A percentile compares a stretch with the other conserved stretches of the same genome.
phyloP scores from a whole-genome alignment of 2,888 invertebrate species.

The Automeris io region DNA sequence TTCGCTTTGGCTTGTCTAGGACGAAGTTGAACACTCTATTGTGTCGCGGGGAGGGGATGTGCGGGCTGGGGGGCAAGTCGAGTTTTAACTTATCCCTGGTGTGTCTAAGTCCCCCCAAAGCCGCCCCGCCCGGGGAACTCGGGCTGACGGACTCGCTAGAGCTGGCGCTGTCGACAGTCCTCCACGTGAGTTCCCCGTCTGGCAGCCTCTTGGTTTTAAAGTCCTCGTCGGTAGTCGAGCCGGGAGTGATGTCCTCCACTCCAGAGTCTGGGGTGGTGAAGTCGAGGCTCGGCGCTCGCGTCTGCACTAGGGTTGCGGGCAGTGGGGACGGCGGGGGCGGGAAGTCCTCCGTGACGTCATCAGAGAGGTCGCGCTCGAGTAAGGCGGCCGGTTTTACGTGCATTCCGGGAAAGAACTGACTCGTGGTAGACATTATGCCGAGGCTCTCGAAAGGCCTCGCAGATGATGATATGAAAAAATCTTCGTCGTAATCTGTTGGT shows the following conservation, averaged over 20 bases:
- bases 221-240: conserved; percentile 53
- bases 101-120: conserved; percentile 83
- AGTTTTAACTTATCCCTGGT: conserved; percentile 83
- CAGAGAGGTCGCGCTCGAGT: conserved; percentile 35
- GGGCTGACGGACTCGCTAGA: conserved; percentile 67
- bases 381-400: conserved; percentile 46
- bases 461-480: conserved; percentile 85
- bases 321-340: conserved; percentile 37
- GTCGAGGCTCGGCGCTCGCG: conserved; percentile 54
- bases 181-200: conserved; percentile 38
- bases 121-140: conserved; percentile 56
- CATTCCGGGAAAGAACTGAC: conserved; percentile 85
- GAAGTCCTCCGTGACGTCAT: conserved; percentile 35
- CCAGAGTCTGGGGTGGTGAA: conserved; percentile 80
- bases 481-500: conserved; percentile 76
- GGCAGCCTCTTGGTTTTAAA: conserved; percentile 39
- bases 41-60: conserved; percentile 57
- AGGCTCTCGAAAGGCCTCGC: conserved; percentile 83
- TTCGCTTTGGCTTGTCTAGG: conserved; percentile 54
- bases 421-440: conserved; percentile 71
- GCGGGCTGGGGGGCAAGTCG: conserved; percentile 80
- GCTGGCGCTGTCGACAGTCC: conserved; percentile 52
- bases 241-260: conserved; percentile 78
- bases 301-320: conserved; percentile 26
- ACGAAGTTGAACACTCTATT: conserved; percentile 62